Evolutionary conservation across 2,797 vertebrate genomes (phyloP).

Genomic region (Platalea minor): DNA sequence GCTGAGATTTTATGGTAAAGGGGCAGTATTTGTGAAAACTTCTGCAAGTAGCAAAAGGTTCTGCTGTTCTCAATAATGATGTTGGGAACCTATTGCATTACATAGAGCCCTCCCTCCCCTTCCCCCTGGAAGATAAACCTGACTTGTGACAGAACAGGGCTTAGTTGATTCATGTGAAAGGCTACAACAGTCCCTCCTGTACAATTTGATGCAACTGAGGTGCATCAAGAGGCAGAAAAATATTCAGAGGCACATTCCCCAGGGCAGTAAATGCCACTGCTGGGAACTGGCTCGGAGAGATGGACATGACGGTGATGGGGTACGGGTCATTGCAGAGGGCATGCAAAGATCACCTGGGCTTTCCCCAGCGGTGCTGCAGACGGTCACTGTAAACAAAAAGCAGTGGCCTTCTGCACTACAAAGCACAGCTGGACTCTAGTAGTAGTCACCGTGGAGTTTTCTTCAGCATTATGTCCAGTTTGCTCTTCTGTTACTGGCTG

Average conservation of each 20-base stretch:
- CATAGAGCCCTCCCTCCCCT: background rate
- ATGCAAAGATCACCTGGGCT: background rate
- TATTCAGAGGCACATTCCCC: background rate
- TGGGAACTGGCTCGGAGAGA: background rate
- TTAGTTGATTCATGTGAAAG: background rate
- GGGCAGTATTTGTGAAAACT: background rate
- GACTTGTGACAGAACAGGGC: background rate
- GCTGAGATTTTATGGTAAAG: background rate
- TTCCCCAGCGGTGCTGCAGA: background rate
- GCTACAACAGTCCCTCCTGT: background rate
- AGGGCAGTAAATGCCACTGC: background rate
- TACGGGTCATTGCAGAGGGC: background rate
- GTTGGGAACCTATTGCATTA: background rate
- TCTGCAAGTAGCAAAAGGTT: background rate
- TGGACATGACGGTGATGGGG: background rate
- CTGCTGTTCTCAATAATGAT: background rate
- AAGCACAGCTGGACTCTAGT: background rate
- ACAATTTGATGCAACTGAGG: background rate
- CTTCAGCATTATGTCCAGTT: background rate
- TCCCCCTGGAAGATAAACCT: background rate
- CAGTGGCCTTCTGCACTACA: background rate
- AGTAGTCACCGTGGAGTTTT: background rate
- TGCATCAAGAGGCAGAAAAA: background rate
- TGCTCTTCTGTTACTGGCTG: background rate
- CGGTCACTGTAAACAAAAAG: background rate